These are phyloP conservation scores for Serripes groenlandicus DNA, from an alignment of 2,888 invertebrate genomes.

Conservation along the genomic window DNA sequence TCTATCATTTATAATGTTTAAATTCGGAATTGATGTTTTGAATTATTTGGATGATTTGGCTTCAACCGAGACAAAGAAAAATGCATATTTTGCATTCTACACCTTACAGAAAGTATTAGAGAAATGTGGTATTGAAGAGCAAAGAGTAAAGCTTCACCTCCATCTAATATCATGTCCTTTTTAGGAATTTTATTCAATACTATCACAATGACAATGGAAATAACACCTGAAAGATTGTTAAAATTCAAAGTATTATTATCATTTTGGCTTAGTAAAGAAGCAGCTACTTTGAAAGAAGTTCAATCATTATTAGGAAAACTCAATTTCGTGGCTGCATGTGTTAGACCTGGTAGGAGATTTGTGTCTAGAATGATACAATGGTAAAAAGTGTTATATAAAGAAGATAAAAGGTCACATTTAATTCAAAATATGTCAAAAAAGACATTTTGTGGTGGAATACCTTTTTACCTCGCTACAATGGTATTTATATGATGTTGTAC, in stretches of 20 bases:
- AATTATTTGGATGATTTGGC: slow-evolving; percentile 17
- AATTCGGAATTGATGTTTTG: slow-evolving; percentile 1
- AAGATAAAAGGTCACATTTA: background rate
- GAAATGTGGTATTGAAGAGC: slow-evolving; percentile 7
- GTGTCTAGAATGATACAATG: background rate
- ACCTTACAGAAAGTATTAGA: background rate
- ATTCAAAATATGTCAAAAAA: background rate
- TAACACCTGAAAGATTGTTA: background rate
- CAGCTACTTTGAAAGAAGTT: background rate
- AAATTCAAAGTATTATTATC: background rate
- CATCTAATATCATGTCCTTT: slow-evolving; percentile 3
- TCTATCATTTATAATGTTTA: slow-evolving; percentile 4
- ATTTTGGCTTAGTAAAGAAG: background rate
- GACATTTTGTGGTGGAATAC: slow-evolving; percentile 3
- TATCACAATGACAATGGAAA: background rate
- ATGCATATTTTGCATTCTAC: slow-evolving; percentile 1
- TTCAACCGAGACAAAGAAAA: background rate
- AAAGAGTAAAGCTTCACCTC: slow-evolving; percentile 3
- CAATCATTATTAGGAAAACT: slow-evolving; percentile 3
- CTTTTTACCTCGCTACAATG: background rate
- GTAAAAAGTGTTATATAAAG: background rate
- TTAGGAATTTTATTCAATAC: no score
- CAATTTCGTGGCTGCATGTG: no score
- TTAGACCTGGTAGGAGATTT: slow-evolving; percentile 9
- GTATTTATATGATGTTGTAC: slow-evolving; percentile 4